These are phyloP conservation scores for Mycteria americana DNA, from an alignment of 2,797 vertebrate species.

Conservation along the genomic window DNA sequence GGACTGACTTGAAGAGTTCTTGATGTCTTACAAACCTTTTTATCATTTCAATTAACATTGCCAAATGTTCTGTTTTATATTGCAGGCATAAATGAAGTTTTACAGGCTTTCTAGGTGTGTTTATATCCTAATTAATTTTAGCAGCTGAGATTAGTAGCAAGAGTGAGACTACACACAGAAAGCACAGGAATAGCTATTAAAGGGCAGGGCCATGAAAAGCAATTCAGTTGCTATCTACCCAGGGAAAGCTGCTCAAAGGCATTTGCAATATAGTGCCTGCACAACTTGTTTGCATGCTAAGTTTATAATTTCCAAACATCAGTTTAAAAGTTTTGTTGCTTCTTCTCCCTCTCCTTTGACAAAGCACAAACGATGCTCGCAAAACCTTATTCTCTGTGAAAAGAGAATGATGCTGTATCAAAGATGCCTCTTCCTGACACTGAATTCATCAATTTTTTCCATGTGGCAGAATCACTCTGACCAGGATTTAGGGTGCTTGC, in stretches of 20 bases:
- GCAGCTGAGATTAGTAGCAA: neutral
- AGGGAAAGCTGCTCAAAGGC: neutral
- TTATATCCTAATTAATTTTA: conserved; percentile 58
- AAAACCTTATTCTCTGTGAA: neutral
- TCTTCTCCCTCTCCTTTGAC: neutral
- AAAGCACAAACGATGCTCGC: neutral
- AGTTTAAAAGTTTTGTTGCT: neutral
- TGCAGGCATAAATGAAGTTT: conserved; percentile 29
- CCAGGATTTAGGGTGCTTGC: neutral
- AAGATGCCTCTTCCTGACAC: neutral
- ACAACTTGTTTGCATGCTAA: neutral
- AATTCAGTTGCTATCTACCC: neutral
- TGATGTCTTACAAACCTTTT: neutral
- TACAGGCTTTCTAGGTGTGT: conserved; percentile 22
- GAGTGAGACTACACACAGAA: neutral
- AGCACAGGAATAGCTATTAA: neutral
- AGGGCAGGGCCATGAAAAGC: neutral
- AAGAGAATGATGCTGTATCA: neutral
- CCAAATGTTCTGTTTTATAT: conserved; percentile 25
- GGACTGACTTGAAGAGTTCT: neutral
- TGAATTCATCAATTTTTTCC: neutral
- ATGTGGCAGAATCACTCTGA: neutral
- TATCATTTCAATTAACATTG: conserved; percentile 46
- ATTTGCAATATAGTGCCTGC: neutral
- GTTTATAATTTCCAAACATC: neutral